Conservation (phyloP, 2,797 vertebrate species). For the Parotocinclus haroldoi region DNA sequence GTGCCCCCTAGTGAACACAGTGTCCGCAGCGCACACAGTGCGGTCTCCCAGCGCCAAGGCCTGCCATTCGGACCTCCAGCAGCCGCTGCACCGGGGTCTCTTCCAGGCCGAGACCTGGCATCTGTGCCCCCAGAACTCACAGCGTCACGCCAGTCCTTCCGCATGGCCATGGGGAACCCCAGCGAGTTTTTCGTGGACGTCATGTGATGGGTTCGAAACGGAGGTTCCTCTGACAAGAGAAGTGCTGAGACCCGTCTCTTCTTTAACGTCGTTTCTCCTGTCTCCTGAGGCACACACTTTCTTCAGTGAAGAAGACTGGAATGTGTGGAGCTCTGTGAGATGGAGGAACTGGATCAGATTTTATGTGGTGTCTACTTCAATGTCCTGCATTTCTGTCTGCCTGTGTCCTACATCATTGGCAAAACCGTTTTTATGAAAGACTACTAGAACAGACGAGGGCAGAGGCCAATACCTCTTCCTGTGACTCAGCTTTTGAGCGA, state of each 20-base stretch:
- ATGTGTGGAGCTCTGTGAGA: slow-evolving; percentile 27
- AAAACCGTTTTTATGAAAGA: slow-evolving; percentile 29
- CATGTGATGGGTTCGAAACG: slow-evolving; percentile 77
- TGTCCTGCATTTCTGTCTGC: slow-evolving; percentile 31
- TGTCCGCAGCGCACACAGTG: slow-evolving; percentile 60
- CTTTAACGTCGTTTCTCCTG: slow-evolving; percentile 35
- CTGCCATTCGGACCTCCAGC: slow-evolving; percentile 68
- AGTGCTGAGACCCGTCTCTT: slow-evolving; percentile 6
- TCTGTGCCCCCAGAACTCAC: slow-evolving; percentile 86
- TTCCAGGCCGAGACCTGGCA: slow-evolving; percentile 74
- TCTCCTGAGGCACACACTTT: slow-evolving; percentile 56
- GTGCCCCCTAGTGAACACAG: slow-evolving; percentile 74
- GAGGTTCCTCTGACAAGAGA: slow-evolving; percentile 15
- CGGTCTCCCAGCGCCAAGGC: slow-evolving; percentile 80
- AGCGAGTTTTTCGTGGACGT: slow-evolving; percentile 97
- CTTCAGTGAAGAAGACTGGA: slow-evolving; percentile 59
- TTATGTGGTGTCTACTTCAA: slow-evolving; percentile 29
- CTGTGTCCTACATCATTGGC: slow-evolving; percentile 17
- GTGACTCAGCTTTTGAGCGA: slow-evolving; percentile 25
- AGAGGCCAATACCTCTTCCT: slow-evolving; percentile 22
- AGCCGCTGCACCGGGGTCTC: slow-evolving; percentile 73
- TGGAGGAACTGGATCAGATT: slow-evolving; percentile 15
- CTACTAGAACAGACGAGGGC: slow-evolving; percentile 5
- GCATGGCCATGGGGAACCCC: slow-evolving; percentile 94
- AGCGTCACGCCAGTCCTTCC: slow-evolving; percentile 89